Conservation (phyloP, 2,113 vertebrate species). For the Emydura subglobosa region DNA sequence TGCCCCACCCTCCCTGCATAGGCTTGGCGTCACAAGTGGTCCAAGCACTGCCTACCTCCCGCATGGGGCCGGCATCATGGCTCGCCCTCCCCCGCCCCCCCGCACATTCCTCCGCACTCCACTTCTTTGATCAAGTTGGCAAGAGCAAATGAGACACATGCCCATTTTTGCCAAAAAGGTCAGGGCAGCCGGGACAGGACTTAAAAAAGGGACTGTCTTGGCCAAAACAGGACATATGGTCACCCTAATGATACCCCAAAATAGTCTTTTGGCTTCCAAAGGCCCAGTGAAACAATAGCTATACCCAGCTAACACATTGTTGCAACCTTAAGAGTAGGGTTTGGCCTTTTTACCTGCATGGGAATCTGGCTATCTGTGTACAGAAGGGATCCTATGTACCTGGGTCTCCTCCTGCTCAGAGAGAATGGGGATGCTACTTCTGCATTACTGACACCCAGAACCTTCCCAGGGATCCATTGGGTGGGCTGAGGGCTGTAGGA, state of each 20-base stretch:
- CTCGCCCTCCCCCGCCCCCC: too few relatives aligned
- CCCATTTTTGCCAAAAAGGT: too few relatives aligned
- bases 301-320: neutral
- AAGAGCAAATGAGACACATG: too few relatives aligned
- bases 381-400: neutral
- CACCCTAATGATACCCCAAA: neutral
- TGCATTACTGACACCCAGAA: neutral
- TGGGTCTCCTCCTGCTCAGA: neutral
- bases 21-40: too few relatives aligned
- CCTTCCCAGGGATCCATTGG: fast-evolving
- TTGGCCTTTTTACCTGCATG: neutral
- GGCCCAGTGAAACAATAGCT: neutral
- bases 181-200: too few relatives aligned
- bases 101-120: too few relatives aligned
- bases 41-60: too few relatives aligned
- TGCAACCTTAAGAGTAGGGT: neutral
- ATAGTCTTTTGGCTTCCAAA: neutral
- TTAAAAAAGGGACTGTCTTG: too few relatives aligned
- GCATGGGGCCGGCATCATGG: too few relatives aligned
- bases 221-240: too few relatives aligned
- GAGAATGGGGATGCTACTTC: fast-evolving
- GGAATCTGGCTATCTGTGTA: neutral
- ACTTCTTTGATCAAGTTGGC: too few relatives aligned
- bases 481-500: neutral
- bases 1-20: too few relatives aligned